phyloP scores from a whole-genome alignment of 2,888 invertebrate genomes.

The Hyposoter didymator region DNA sequence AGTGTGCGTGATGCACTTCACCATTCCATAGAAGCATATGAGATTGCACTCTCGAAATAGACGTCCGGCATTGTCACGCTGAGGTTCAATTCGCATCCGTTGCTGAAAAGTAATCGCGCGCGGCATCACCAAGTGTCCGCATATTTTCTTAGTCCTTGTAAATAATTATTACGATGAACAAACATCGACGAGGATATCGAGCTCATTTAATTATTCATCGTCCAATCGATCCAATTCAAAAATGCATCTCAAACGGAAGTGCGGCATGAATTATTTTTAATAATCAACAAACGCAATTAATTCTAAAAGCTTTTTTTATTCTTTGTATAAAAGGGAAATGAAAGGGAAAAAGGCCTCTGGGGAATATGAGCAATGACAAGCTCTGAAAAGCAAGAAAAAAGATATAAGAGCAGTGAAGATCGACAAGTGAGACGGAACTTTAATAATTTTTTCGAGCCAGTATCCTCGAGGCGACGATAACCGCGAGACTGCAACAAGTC shows the following conservation, averaged over 20 bases:
- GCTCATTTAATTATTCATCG: background rate
- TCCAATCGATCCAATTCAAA: background rate
- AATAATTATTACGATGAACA: background rate
- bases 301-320: background rate
- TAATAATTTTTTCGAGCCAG: constrained; percentile 40
- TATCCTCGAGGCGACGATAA: constrained; percentile 63
- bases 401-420: background rate
- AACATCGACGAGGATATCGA: background rate
- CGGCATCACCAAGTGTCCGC: background rate
- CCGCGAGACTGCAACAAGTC: constrained; percentile 42
- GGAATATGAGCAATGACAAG: constrained; percentile 6
- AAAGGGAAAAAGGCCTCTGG: background rate
- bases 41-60: constrained; percentile 60
- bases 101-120: background rate
- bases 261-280: background rate
- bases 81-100: constrained; percentile 30
- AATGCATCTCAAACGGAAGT: background rate
- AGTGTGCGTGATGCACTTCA: background rate
- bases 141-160: background rate
- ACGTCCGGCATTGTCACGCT: constrained; percentile 56
- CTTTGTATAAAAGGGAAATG: background rate
- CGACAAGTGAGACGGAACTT: constrained; percentile 12
- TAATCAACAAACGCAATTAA: background rate
- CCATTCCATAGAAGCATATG: constrained; percentile 1
- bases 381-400: constrained; percentile 8